These are phyloP conservation scores for Arctia plantaginis DNA, from an alignment of 2,888 invertebrate species.

Conservation along the genomic window DNA sequence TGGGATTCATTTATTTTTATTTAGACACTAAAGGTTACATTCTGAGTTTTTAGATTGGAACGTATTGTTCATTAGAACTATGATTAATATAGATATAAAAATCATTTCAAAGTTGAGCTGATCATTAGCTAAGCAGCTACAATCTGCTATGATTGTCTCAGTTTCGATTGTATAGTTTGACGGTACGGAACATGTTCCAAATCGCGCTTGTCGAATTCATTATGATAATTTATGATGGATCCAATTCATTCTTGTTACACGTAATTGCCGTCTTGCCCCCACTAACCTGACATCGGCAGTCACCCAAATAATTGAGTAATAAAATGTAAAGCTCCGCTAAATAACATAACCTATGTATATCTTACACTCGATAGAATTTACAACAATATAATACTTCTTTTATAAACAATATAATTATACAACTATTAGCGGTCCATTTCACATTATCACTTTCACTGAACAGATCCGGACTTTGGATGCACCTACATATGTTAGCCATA, in stretches of 20 bases:
- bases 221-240: not conserved
- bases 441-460: constrained; percentile 30
- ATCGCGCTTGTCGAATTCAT: not conserved
- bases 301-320: not conserved
- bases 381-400: constrained; percentile 58
- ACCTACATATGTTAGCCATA: not conserved
- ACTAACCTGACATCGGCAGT: too few relatives aligned
- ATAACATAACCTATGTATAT: constrained; percentile 42
- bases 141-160: too few relatives aligned
- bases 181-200: not conserved
- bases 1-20: too few relatives aligned
- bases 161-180: too few relatives aligned
- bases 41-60: too few relatives aligned
- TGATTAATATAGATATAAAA: too few relatives aligned
- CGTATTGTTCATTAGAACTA: too few relatives aligned
- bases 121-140: too few relatives aligned
- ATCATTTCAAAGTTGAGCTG: too few relatives aligned
- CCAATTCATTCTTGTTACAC: not conserved
- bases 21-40: too few relatives aligned
- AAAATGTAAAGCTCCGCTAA: constrained; percentile 31
- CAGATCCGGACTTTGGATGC: constrained; percentile 13
- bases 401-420: constrained; percentile 36
- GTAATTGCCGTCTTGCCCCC: not conserved
- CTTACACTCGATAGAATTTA: constrained; percentile 49
- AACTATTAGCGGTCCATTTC: constrained; percentile 25